A percentile compares a stretch with the other conserved stretches of the same genome.
Evolutionary conservation across 2,888 invertebrate genomes (phyloP).

Genomic region (Noctua pronuba): DNA sequence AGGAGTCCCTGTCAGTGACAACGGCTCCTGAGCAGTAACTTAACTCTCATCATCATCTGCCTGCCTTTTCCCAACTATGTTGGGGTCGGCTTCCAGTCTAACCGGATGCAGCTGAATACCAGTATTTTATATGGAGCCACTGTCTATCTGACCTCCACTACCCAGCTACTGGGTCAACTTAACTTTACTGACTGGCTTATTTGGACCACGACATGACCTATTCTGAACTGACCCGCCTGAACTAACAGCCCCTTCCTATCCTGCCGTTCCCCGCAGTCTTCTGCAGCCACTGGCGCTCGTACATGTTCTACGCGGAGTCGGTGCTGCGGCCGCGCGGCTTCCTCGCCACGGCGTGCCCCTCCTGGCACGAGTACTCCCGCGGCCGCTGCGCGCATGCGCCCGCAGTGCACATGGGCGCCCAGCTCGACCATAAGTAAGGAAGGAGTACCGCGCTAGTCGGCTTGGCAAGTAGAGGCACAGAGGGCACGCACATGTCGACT

Average conservation of each 20-base stretch:
- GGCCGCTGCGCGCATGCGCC: conserved; percentile 82
- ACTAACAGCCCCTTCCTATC: background rate
- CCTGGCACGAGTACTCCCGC: conserved; percentile 84
- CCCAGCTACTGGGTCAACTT: background rate
- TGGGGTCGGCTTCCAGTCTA: too few species aligned
- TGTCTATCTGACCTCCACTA: background rate
- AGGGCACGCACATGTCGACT: background rate
- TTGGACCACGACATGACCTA: background rate
- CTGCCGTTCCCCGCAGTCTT: conserved; percentile 83
- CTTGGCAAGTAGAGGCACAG: background rate
- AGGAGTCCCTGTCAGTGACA: too few species aligned
- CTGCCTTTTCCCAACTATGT: background rate
- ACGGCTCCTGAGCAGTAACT: background rate
- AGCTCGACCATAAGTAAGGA: conserved; percentile 85
- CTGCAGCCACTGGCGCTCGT: conserved; percentile 92
- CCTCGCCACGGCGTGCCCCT: conserved; percentile 84
- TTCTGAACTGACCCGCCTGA: background rate
- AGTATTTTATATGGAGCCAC: too few species aligned
- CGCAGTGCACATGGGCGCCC: conserved; percentile 87
- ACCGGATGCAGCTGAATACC: too few species aligned
- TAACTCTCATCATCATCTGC: background rate
- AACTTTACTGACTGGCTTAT: background rate
- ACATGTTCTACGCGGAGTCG: conserved; percentile 91
- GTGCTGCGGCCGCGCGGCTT: conserved; percentile 88
- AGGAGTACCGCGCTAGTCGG: background rate